Conservation (phyloP, 2,797 vertebrate genomes). For the Chaunax sp. region DNA sequence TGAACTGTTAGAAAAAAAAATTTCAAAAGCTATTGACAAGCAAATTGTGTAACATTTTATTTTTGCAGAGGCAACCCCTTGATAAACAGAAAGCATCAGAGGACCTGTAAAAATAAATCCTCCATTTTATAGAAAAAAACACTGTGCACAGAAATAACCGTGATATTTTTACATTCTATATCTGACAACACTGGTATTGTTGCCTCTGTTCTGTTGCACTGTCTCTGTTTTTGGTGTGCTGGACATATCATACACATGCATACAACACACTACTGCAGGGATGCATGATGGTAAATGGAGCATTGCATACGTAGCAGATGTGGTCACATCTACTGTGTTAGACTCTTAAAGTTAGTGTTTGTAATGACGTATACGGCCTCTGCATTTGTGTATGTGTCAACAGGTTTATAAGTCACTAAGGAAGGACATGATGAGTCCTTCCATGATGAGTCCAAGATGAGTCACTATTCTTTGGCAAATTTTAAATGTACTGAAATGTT, state of each 20-base stretch:
- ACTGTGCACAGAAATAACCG: not conserved
- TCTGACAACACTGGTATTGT: not conserved
- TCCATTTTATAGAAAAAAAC: not conserved
- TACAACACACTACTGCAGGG: slow-evolving; percentile 1
- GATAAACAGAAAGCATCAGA: not conserved
- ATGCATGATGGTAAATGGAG: not conserved
- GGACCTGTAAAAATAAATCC: not conserved
- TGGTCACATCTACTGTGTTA: not conserved
- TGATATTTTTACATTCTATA: too few species aligned
- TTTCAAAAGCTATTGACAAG: too few species aligned
- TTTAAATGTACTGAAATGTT: too few species aligned
- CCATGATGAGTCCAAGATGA: too few species aligned
- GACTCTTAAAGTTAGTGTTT: too few species aligned
- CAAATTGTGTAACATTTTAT: too few species aligned
- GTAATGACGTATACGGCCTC: too few species aligned
- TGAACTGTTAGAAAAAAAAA: not conserved
- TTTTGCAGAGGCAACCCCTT: not conserved
- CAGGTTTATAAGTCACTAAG: not conserved
- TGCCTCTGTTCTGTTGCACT: not conserved
- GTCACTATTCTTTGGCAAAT: too few species aligned
- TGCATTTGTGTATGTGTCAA: not conserved
- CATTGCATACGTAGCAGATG: slow-evolving; percentile 7
- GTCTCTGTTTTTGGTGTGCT: not conserved
- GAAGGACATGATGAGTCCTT: too few species aligned
- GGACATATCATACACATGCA: too few species aligned